Percentiles rank a stretch among this genome's conserved stretches.
Conservation (phyloP, 1,140 invertebrate genomes). For the Drosophila takahashii region DNA sequence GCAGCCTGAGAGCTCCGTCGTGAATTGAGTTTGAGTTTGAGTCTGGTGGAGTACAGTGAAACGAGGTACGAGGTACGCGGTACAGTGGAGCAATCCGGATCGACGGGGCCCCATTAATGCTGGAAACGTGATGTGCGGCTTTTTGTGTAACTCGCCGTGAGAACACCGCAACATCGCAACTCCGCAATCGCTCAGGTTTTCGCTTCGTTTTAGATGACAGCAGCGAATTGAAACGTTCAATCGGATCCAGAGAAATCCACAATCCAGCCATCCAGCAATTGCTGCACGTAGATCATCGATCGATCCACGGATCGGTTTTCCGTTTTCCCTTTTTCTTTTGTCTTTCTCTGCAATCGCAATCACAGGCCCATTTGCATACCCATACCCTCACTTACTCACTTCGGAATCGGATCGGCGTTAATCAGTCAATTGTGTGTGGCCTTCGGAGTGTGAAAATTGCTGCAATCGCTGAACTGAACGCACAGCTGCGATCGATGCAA, state of each 20-base stretch:
- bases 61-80: neutral
- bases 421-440: slow-evolving; percentile 47
- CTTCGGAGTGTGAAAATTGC: slow-evolving; percentile 74
- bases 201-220: slow-evolving; percentile 63
- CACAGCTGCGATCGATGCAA: slow-evolving; percentile 27
- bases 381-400: neutral
- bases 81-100: slow-evolving; percentile 14
- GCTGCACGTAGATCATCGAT: slow-evolving; percentile 48
- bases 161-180: slow-evolving; percentile 61
- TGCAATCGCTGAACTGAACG: slow-evolving; percentile 49
- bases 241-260: slow-evolving; percentile 5
- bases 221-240: slow-evolving; percentile 43
- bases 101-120: slow-evolving; percentile 48
- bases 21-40: slow-evolving; percentile 44
- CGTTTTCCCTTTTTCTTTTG: slow-evolving; percentile 19
- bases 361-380: slow-evolving; percentile 15
- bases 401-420: slow-evolving; percentile 23
- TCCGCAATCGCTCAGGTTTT: slow-evolving; percentile 69
- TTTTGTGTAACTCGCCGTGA: slow-evolving; percentile 82
- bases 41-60: slow-evolving; percentile 11
- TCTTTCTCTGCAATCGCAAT: slow-evolving; percentile 22
- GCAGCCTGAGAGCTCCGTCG: slow-evolving; percentile 58
- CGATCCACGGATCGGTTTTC: slow-evolving; percentile 37
- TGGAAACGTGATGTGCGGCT: slow-evolving; percentile 80
- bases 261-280: neutral